Evolutionary conservation across 2,797 vertebrate genomes (phyloP), one percentile per base, ranked within the genome.

Genomic region (Sciaenops ocellatus): DNA sequence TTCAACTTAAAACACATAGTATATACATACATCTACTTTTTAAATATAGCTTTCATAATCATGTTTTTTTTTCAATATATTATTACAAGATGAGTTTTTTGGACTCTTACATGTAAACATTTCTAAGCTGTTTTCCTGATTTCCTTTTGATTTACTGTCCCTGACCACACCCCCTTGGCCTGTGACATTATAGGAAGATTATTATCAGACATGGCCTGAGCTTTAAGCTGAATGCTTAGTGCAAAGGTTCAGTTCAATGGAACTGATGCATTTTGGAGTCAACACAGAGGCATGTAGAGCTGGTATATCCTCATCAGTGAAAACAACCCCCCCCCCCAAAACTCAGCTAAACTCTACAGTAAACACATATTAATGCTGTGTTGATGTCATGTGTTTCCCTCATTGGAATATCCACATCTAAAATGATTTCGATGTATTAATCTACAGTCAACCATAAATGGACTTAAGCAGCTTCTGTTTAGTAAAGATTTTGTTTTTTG

Each of bases 111-210:
- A 28, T 9, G 16, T 38, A 57, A 76, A 65, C 15, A 41, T 71
- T 28, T 61, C 3, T 59, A 3, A 20, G 24, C 57, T 26, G 20
- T 34, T 47, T 63, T 57, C 5, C 41, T 64, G 20, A 61, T 63
- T 47, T 55, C 60, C n/a, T 48, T 67, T 20, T 13, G 3, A 65
- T 77, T 60, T 41, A 3, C 38, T 51, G 13, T 46, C n/a, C 7
- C 18, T 68, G 18, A 54, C 48, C 65, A 30, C 20, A 65, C 17
- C 24, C 18, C 3, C 18, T 57, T 63, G 48, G 13, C 68, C 56
- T 70, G 4, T 64, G 73, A 70, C 64, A n/a, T 56, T 57, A 13
- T 42, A 50, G 69, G 64, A 68, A 60, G 47, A 84, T 89, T 80
- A 71, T 28, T 38, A 17, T 82, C 10, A 47, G 51, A 24, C 51